Conservation (phyloP, 2,888 invertebrate genomes). For the Merodon equestris region DNA sequence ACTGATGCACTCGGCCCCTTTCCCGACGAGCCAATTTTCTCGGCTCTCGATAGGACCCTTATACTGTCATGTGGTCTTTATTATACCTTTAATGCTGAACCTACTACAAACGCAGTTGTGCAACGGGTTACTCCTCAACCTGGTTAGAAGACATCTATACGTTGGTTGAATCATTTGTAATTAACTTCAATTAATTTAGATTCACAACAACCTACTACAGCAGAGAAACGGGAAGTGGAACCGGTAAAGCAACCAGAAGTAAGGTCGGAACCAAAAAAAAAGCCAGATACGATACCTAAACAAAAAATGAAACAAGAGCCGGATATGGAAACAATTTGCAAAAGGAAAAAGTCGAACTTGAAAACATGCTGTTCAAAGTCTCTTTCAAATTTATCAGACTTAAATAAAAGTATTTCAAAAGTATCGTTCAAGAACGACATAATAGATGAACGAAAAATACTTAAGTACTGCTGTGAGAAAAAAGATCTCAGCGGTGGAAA, state of each 20-base stretch:
- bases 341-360: too few species aligned
- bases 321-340: too few species aligned
- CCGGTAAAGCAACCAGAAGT: too few species aligned
- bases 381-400: not conserved
- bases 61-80: slow-evolving; percentile 40
- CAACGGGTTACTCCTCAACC: too few species aligned
- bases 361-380: not conserved
- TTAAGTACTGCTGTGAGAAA: not conserved
- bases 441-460: not conserved
- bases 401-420: not conserved
- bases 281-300: too few species aligned
- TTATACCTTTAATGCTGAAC: not conserved
- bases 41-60: slow-evolving; percentile 72
- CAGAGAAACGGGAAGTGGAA: not conserved
- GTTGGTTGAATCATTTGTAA: too few species aligned
- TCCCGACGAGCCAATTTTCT: slow-evolving; percentile 74
- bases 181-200: too few species aligned
- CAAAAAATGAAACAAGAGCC: too few species aligned
- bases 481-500: not conserved
- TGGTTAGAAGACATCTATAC: too few species aligned
- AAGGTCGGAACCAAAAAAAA: too few species aligned
- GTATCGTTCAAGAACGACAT: not conserved
- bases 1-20: slow-evolving; percentile 71
- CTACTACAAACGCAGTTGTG: too few species aligned
- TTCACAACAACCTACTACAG: not conserved